Percentiles rank a stretch among this genome's conserved stretches.
phyloP scores from a whole-genome alignment of 2,888 invertebrate species.

The Himalopsyche japonica region DNA sequence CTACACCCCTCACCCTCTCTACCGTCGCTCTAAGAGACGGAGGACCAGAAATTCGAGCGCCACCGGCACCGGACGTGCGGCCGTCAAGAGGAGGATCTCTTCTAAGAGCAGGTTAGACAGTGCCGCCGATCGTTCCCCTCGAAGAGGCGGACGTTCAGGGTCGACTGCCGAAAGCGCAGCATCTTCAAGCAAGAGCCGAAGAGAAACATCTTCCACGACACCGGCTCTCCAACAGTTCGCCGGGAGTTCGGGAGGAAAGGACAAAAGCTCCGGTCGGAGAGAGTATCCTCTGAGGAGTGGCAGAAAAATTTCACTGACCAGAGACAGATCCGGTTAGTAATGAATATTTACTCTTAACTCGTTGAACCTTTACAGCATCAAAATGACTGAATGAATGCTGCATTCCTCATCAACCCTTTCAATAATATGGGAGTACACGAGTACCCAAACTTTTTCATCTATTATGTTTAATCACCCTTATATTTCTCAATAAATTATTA shows the following conservation, averaged over 20 bases:
- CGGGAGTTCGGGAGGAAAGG: background rate
- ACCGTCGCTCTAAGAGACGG: background rate
- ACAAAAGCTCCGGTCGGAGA: background rate
- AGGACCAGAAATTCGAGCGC: background rate
- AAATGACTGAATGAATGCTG: too few relatives aligned
- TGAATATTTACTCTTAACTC: background rate
- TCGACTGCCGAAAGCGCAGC: background rate
- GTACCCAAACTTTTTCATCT: too few relatives aligned
- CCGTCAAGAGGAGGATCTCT: background rate
- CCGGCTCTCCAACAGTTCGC: background rate
- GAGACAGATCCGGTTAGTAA: conserved; percentile 25
- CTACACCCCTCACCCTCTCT: conserved; percentile 53
- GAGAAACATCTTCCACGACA: background rate
- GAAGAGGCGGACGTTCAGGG: background rate
- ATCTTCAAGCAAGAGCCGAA: background rate
- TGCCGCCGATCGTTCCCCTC: background rate
- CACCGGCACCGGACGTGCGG: background rate
- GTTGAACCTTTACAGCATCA: too few relatives aligned
- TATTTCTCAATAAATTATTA: too few relatives aligned
- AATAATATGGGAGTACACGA: too few relatives aligned
- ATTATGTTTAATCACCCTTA: too few relatives aligned
- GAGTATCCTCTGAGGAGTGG: background rate
- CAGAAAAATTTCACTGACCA: background rate
- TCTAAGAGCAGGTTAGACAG: background rate
- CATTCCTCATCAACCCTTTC: too few relatives aligned